phyloP scores from a whole-genome alignment of 2,888 invertebrate species.

The Omphaloscelis lunosa region DNA sequence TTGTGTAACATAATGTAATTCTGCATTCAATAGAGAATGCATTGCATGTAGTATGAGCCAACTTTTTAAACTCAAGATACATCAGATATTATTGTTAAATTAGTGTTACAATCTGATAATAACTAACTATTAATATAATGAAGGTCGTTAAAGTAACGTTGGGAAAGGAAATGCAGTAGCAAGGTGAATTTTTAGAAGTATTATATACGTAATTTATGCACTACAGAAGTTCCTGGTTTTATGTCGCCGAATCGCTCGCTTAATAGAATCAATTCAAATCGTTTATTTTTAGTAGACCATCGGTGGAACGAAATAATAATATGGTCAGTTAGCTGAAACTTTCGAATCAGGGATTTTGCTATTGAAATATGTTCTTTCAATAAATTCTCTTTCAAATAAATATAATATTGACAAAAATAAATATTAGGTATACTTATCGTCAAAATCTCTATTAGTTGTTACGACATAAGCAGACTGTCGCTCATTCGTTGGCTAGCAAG shows the following conservation, averaged over 20 bases:
- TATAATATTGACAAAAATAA: background rate
- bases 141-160: slow-evolving; percentile 55
- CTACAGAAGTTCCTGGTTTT: background rate
- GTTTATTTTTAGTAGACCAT: background rate
- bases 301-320: background rate
- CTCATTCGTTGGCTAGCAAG: background rate
- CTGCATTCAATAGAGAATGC: slow-evolving; percentile 28
- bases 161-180: slow-evolving; percentile 57
- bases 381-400: background rate
- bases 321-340: background rate
- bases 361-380: background rate
- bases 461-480: background rate
- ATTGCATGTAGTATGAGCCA: slow-evolving; percentile 26
- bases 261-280: slow-evolving; percentile 3
- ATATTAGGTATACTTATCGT: slow-evolving; percentile 9
- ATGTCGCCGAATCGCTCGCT: background rate
- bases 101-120: slow-evolving; percentile 62
- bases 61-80: slow-evolving; percentile 46
- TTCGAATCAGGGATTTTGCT: background rate
- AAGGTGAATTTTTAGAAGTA: slow-evolving; percentile 45
- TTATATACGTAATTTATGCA: background rate
- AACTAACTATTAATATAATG: slow-evolving; percentile 58
- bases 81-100: slow-evolving; percentile 60
- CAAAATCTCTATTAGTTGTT: background rate
- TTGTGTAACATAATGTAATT: slow-evolving; percentile 17